Evolutionary conservation across 2,888 invertebrate genomes (phyloP).

Genomic region (Phytoseiulus persimilis): DNA sequence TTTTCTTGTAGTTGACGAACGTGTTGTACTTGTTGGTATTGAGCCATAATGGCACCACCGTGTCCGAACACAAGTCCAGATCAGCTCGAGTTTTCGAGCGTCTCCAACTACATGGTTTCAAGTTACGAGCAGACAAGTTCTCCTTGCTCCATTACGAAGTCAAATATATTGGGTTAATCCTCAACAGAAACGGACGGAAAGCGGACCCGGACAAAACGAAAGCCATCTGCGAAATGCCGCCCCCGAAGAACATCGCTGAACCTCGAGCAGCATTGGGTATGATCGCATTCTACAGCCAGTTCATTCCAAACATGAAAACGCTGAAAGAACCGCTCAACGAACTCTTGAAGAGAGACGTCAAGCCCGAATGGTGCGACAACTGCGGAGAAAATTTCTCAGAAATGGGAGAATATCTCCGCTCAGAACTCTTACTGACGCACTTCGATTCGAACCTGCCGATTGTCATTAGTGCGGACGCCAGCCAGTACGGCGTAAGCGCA

Average conservation of each 20-base stretch:
- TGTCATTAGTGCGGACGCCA: constrained; percentile 50
- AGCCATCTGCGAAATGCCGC: constrained; percentile 46
- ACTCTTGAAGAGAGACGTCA: constrained; percentile 37
- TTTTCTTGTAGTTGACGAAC: too few relatives aligned
- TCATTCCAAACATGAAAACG: constrained; percentile 45
- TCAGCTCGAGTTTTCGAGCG: neutral
- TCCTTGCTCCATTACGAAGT: neutral
- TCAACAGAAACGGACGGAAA: neutral
- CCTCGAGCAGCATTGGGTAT: constrained; percentile 46
- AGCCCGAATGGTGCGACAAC: neutral
- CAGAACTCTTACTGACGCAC: constrained; percentile 46
- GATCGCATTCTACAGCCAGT: constrained; percentile 46
- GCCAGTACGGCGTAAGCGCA: constrained; percentile 46
- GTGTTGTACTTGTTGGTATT: too few relatives aligned
- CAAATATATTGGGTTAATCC: neutral
- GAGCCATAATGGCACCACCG: too few relatives aligned
- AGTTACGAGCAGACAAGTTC: neutral
- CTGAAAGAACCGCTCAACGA: constrained; percentile 45
- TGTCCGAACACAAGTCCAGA: neutral
- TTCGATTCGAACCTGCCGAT: constrained; percentile 46
- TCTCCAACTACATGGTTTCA: neutral
- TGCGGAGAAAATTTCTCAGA: constrained; percentile 44
- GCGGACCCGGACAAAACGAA: constrained; percentile 44
- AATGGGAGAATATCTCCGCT: constrained; percentile 46
- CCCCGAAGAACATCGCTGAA: constrained; percentile 45